A percentile compares a stretch with the other conserved stretches of the same genome.
These are phyloP conservation scores for Pararge aegeria DNA, from an alignment of 1,140 invertebrate species.

Conservation along the genomic window DNA sequence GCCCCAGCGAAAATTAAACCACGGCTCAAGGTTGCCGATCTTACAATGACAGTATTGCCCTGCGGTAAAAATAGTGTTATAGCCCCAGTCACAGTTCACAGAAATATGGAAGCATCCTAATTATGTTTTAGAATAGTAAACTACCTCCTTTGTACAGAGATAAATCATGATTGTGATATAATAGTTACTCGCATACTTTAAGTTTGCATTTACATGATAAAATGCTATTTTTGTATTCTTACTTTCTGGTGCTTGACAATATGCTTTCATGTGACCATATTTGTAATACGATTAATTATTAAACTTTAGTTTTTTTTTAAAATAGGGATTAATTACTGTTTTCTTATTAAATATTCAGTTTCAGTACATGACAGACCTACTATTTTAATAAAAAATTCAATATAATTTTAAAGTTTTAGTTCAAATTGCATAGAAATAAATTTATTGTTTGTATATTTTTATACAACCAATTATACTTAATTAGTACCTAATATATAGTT, in stretches of 20 bases:
- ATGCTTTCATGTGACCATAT: too few species aligned
- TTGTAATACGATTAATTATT: not conserved
- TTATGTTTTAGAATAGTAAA: slow-evolving; percentile 34
- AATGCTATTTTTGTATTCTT: slow-evolving; percentile 8
- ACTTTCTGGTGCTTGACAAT: not conserved
- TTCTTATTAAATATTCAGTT: too few species aligned
- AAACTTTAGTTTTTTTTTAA: not conserved
- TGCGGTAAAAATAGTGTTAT: slow-evolving; percentile 85
- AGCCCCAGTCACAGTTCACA: slow-evolving; percentile 93
- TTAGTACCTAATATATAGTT: not conserved
- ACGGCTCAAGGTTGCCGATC: slow-evolving; percentile 68
- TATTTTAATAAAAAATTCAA: not conserved
- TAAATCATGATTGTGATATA: slow-evolving; percentile 36
- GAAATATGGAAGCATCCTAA: slow-evolving; percentile 86
- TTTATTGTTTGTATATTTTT: slow-evolving; percentile 6
- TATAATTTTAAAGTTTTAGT: too few species aligned
- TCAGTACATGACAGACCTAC: too few species aligned
- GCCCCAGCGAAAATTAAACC: slow-evolving; percentile 81
- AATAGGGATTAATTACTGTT: not conserved
- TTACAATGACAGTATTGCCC: slow-evolving; percentile 74
- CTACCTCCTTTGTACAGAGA: slow-evolving; percentile 69
- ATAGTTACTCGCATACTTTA: slow-evolving; percentile 16
- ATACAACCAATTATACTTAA: not conserved
- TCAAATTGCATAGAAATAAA: too few species aligned
- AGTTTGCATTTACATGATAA: slow-evolving; percentile 5